These are phyloP conservation scores for Steinernema hermaphroditum DNA, from an alignment of 2,888 invertebrate genomes.

Conservation along the genomic window DNA sequence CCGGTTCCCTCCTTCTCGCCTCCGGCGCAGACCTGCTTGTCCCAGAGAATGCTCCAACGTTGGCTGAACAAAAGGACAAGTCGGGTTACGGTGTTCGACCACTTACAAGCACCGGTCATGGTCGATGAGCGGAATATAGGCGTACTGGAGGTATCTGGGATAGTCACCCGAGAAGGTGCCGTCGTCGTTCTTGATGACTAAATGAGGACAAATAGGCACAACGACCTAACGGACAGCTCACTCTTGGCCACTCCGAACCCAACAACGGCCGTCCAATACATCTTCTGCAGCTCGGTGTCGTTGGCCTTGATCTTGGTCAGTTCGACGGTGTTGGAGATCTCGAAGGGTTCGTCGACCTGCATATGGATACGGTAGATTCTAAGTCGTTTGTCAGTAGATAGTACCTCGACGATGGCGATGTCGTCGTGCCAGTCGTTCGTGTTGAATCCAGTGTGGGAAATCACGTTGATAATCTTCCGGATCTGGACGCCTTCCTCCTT, in stretches of 20 bases:
- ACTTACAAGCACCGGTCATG: not conserved
- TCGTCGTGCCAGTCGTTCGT: not conserved
- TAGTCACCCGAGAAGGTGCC: not conserved
- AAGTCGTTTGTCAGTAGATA: not conserved
- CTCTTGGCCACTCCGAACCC: not conserved
- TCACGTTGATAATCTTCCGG: not conserved
- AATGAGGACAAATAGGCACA: not conserved
- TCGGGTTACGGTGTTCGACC: not conserved
- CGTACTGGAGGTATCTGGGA: not conserved
- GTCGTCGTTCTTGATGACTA: not conserved
- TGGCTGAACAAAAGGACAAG: not conserved
- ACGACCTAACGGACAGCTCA: not conserved
- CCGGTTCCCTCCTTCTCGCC: not conserved
- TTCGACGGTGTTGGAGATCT: not conserved
- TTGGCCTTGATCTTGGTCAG: slow-evolving; percentile 11
- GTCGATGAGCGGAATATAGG: not conserved
- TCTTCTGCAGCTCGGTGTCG: not conserved
- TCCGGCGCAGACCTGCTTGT: not conserved
- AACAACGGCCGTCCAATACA: not conserved
- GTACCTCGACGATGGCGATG: not conserved
- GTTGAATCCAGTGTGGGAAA: not conserved
- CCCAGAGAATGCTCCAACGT: not conserved
- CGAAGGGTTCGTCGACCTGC: not conserved
- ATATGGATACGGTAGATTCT: not conserved
- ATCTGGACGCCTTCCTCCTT: not conserved